Base-by-base conservation (phyloP, 2,797 vertebrate species). In the Danio albolineatus region DNA sequence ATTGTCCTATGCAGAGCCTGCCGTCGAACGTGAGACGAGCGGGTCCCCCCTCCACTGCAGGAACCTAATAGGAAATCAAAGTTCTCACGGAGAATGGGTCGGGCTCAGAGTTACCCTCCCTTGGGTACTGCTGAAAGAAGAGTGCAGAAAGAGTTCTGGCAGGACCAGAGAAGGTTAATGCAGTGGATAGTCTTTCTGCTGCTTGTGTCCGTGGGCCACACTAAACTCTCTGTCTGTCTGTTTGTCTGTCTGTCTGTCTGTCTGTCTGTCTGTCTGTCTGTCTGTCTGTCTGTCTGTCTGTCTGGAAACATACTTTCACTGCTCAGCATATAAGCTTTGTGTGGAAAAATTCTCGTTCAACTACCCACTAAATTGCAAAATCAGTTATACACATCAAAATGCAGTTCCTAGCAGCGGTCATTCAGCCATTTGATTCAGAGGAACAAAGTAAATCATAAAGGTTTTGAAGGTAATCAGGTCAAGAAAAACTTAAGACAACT, bases 31-130 rank as follows among this genome's bases (percentile, higher is more conserved):
- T 95, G 94, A 96, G 94, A 95, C 93, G 94, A 92, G 75, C 19
- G 43, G 78, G 83, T 82, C 76, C 79, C 85, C 84, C 84, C 86
- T 83, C 85, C 59, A 72, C 88, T 96, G 93, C 92, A 93, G 98
- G 96, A 99, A 99, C 97, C 97, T 95, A 99, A 99, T 99, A 97
- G 97, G 86, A 93, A 99, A 98, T 99, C 98, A 99, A 99, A 99
- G 98, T 97, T 98, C 84, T 90, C 88, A 86, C 88, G 91, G 95
- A 98, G 97, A 99, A 99, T 97, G 95, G 97, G 88, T 89, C 86
- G 88, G 95, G 96, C 96, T 98, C 95, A 97, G 94, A 94, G 92
- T 98, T 93, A 97, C 97, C 94, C 91, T 99, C 98, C 97, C 98
- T 91, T 95, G 98, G 96, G 97, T 91, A 95, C 89, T 73, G 96